These are phyloP conservation scores for Diplodus sargus DNA, from an alignment of 2,797 vertebrate genomes.

Conservation along the genomic window DNA sequence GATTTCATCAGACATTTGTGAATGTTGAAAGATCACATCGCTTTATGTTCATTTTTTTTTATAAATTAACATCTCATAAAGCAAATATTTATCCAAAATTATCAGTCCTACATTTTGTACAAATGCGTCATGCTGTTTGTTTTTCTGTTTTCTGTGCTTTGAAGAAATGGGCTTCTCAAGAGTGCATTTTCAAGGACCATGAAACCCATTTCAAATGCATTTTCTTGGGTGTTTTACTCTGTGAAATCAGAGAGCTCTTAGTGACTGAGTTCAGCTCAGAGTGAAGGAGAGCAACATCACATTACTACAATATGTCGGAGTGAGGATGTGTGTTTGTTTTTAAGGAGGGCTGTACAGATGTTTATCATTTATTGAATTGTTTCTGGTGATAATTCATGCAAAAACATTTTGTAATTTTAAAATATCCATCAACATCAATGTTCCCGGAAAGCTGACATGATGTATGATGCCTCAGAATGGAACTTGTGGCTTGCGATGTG, in stretches of 20 bases:
- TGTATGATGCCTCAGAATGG: too few species aligned
- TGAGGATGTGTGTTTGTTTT: background rate
- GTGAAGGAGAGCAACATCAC: background rate
- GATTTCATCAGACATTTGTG: background rate
- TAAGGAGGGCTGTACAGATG: background rate
- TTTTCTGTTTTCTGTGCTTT: constrained; percentile 7
- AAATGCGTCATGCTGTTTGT: background rate
- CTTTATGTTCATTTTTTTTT: background rate
- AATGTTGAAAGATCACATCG: background rate
- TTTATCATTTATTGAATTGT: background rate
- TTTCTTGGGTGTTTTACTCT: constrained; percentile 8
- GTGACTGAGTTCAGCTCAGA: constrained; percentile 21
- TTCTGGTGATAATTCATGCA: background rate
- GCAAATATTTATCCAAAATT: background rate
- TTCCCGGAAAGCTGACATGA: background rate
- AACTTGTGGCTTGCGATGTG: too few species aligned
- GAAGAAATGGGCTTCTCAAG: constrained; percentile 2
- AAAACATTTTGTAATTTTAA: background rate
- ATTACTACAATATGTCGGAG: background rate
- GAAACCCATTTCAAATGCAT: constrained; percentile 12
- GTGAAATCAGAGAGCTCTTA: constrained; percentile 30
- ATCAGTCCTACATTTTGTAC: background rate
- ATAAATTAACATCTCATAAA: background rate
- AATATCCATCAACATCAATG: background rate
- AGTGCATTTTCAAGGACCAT: constrained; percentile 11